Evolutionary conservation across 2,888 invertebrate genomes (phyloP), one percentile per base, ranked within the genome.

Genomic region (Cephus rjabovi): DNA sequence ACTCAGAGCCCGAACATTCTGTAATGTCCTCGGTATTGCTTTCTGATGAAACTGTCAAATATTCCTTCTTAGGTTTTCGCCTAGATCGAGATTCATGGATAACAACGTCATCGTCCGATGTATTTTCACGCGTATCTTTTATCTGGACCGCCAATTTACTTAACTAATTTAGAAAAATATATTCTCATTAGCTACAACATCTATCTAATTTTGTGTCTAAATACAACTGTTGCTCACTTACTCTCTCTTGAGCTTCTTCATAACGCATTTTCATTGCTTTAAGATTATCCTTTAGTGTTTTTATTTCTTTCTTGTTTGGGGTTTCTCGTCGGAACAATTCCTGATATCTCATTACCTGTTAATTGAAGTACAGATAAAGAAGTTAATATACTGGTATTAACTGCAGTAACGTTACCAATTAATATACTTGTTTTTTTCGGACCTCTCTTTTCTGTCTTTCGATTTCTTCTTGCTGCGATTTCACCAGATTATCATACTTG

Each of bases 1-100:
- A 81, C 34, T 90, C 90, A 2, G 89, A 89, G 4, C 81, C 85
- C 0, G 89, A 89, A n/a, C 87, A 77, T 33, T 90, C 89, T 1
- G 88, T 83, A 4, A 87, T 76, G 12, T 31, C 71, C 33, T 31
- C 40, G 31, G 31, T 71, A 37, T 30, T 71, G 11, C 35, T 75
- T 71, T 33, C 75, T 9, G 34, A n/a, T 30, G 56, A 56, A 23
- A 56, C 9, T 56, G 23, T 56, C 56, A 56, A 56, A 23, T 56
- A 56, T 23, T 56, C 56, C 56, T 56, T 56, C 56, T 56, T 56
- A 56, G 56, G 56, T 23, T 75, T 73, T 35, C 75, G 71, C 34
- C 75, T 76, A 23, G 33, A 33, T n/a, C 76, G 73, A 12, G n/a
- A 33, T 34, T 83, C 81, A 6, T 78, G 77, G 15, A 23, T n/a